phyloP scores from a whole-genome alignment of 2,797 vertebrate species.

The Distichodus sexfasciatus region DNA sequence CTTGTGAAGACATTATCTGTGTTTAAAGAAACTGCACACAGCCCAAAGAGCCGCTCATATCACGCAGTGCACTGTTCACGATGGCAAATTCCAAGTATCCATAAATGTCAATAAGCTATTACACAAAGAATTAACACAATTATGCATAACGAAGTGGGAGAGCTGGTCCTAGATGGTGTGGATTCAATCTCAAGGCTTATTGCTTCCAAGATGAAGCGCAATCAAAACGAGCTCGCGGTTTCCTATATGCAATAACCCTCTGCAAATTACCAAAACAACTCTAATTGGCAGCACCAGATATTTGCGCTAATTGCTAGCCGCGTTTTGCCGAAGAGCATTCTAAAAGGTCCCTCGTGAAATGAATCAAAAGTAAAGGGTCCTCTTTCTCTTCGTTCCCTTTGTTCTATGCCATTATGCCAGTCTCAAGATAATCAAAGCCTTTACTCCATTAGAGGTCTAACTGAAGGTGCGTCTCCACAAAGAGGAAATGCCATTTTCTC shows the following conservation, averaged over 20 bases:
- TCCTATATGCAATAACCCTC: slow-evolving; percentile 5
- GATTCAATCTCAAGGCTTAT: neutral
- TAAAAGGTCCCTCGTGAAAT: neutral
- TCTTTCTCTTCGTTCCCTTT: neutral
- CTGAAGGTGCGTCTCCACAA: neutral
- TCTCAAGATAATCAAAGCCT: neutral
- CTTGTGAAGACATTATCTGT: neutral
- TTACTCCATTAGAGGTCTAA: neutral
- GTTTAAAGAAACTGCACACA: neutral
- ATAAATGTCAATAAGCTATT: neutral
- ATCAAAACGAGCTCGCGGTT: neutral
- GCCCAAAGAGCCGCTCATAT: neutral
- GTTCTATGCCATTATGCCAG: neutral
- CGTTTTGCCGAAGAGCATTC: neutral
- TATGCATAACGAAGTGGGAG: neutral
- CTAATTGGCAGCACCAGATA: neutral
- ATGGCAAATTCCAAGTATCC: neutral
- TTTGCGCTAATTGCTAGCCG: neutral
- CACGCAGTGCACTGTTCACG: neutral
- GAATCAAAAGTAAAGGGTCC: neutral
- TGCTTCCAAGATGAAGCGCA: neutral
- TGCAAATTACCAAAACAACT: neutral
- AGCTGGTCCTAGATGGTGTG: neutral
- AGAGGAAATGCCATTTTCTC: neutral
- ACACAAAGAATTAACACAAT: too few species aligned